Conservation (phyloP, 2,888 invertebrate genomes). For the Himalopsyche tibetana region DNA sequence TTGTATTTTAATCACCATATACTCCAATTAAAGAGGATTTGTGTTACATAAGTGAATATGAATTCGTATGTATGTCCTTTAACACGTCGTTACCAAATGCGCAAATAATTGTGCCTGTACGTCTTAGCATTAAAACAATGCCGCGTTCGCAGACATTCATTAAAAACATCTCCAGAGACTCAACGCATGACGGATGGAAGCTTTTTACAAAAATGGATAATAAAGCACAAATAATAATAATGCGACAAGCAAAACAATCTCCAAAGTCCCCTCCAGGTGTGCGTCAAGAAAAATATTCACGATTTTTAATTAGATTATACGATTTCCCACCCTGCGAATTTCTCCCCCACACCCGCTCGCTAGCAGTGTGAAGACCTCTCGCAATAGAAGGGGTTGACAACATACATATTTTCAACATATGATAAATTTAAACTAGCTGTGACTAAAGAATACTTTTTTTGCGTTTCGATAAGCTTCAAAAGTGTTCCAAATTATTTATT, state of each 20-base stretch:
- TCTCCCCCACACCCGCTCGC: conserved; percentile 43
- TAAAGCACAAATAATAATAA: conserved; percentile 28
- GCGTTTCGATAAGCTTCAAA: too few species aligned
- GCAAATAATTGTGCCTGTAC: too few species aligned
- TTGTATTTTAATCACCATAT: too few species aligned
- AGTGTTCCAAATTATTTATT: too few species aligned
- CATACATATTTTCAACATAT: background rate
- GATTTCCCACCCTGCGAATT: conserved; percentile 43
- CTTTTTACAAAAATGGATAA: background rate
- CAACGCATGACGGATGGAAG: background rate
- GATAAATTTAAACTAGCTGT: too few species aligned
- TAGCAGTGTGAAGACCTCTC: conserved; percentile 41
- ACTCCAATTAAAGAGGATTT: too few species aligned
- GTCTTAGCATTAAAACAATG: background rate
- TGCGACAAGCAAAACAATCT: conserved; percentile 49
- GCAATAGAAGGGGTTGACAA: conserved; percentile 29
- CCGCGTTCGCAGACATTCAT: background rate
- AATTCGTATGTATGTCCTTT: too few species aligned
- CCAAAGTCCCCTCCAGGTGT: conserved; percentile 54
- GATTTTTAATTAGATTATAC: conserved; percentile 65
- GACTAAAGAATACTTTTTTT: too few species aligned
- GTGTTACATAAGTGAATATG: too few species aligned
- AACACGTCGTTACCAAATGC: too few species aligned
- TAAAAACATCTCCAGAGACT: background rate
- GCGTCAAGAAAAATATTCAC: conserved; percentile 61